phyloP scores from a whole-genome alignment of 1,140 invertebrate species.

The Capitella teleta region DNA sequence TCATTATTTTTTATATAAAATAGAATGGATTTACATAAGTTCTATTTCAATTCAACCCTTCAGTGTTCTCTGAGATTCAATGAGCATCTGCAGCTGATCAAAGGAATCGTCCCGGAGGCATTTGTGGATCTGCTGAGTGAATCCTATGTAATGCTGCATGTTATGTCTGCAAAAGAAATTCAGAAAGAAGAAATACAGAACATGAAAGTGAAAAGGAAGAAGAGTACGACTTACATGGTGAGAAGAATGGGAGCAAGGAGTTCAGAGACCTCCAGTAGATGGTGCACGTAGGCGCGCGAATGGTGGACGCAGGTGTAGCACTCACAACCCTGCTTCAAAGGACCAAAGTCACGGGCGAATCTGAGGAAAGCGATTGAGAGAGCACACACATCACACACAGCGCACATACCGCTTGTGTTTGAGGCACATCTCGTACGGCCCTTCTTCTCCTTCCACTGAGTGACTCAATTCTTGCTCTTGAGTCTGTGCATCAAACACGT shows the following conservation, averaged over 20 bases:
- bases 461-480: no score
- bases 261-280: slow-evolving; percentile 3
- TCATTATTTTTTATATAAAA: no score
- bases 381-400: no score
- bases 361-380: slow-evolving; percentile 2
- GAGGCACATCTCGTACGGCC: no score
- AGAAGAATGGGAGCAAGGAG: slow-evolving; percentile 6
- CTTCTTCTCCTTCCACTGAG: no score
- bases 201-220: not conserved
- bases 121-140: not conserved
- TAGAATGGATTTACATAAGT: no score
- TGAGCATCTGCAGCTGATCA: no score
- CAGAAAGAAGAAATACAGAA: not conserved
- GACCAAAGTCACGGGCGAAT: not conserved
- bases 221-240: slow-evolving; percentile 2
- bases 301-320: slow-evolving; percentile 6
- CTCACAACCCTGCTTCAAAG: slow-evolving; percentile 1
- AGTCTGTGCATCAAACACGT: no score
- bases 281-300: slow-evolving; percentile 5
- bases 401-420: no score
- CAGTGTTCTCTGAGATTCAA: no score
- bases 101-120: no score
- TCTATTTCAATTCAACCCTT: no score
- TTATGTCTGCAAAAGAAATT: slow-evolving; percentile 1
- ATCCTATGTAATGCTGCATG: slow-evolving; percentile 2